phyloP scores from a whole-genome alignment of 2,888 invertebrate genomes.

The Lumbricus terrestris region DNA sequence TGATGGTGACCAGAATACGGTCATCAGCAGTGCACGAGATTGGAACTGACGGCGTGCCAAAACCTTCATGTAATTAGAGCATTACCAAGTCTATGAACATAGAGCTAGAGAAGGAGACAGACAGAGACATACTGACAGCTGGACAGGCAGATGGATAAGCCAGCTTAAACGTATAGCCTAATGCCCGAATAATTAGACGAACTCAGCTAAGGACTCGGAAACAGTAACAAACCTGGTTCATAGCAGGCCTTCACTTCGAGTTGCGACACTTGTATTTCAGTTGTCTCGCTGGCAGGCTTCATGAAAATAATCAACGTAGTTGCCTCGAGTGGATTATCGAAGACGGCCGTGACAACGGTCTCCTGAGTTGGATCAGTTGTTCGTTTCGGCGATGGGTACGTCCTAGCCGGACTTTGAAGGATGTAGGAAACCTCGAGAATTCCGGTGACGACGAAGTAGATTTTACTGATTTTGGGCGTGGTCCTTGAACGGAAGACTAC shows the following conservation, averaged over 20 bases:
- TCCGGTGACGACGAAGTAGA: neutral
- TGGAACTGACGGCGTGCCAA: no score
- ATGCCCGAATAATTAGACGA: no score
- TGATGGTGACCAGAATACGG: no score
- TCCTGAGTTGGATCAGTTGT: neutral
- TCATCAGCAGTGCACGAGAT: no score
- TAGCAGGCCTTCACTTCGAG: conserved; percentile 13
- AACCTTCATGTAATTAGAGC: no score
- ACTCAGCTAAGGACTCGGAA: neutral
- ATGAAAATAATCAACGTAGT: neutral
- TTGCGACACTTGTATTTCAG: conserved; percentile 7
- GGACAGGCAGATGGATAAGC: no score
- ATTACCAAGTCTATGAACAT: no score
- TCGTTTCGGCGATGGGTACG: neutral
- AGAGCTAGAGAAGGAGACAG: no score
- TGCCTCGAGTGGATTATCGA: conserved; percentile 13
- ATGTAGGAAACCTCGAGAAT: neutral
- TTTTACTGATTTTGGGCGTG: neutral
- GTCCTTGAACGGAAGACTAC: neutral
- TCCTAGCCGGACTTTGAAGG: neutral
- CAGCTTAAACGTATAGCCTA: no score
- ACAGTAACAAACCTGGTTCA: conserved; percentile 15
- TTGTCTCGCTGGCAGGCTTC: neutral
- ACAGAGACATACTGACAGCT: no score
- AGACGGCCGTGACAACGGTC: neutral